Conservation (phyloP, 2,113 vertebrate species). For the Columbina picui region DNA sequence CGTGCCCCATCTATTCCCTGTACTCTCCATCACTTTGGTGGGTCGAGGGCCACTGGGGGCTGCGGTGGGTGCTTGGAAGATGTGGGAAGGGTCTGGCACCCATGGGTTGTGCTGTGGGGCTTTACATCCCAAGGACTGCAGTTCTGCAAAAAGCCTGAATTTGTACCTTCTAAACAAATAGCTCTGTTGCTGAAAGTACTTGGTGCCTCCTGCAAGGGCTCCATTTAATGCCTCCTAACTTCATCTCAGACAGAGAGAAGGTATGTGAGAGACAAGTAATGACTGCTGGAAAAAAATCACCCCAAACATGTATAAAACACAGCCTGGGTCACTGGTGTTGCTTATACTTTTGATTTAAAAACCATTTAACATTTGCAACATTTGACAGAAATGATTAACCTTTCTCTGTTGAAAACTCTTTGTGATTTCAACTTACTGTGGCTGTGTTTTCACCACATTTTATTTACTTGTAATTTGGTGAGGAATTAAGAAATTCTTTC, state of each 20-base stretch:
- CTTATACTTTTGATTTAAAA: constrained; percentile 44
- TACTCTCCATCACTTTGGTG: not conserved
- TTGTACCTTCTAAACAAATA: not conserved
- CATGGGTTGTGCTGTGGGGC: constrained; percentile 3
- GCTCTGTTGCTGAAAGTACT: constrained; percentile 9
- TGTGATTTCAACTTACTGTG: constrained; percentile 27
- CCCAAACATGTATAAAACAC: not conserved
- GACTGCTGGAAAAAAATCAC: not conserved
- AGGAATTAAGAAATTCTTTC: constrained; percentile 41
- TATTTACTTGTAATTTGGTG: constrained; percentile 55
- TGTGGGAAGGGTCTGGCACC: not conserved
- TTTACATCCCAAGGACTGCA: not conserved
- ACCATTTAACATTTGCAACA: constrained; percentile 34
- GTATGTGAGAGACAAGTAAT: not conserved
- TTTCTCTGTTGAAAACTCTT: constrained; percentile 36
- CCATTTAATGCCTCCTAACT: not conserved
- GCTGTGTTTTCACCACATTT: constrained; percentile 11
- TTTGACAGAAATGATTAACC: constrained; percentile 60
- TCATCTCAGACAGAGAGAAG: constrained; percentile 12
- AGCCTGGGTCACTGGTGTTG: not conserved
- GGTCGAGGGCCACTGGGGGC: not conserved
- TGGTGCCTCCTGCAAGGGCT: not conserved
- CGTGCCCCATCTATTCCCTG: accelerated
- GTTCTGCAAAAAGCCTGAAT: not conserved
- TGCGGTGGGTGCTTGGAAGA: accelerated